Conservation (phyloP, 2,797 vertebrate species). For the Synanceia verrucosa region DNA sequence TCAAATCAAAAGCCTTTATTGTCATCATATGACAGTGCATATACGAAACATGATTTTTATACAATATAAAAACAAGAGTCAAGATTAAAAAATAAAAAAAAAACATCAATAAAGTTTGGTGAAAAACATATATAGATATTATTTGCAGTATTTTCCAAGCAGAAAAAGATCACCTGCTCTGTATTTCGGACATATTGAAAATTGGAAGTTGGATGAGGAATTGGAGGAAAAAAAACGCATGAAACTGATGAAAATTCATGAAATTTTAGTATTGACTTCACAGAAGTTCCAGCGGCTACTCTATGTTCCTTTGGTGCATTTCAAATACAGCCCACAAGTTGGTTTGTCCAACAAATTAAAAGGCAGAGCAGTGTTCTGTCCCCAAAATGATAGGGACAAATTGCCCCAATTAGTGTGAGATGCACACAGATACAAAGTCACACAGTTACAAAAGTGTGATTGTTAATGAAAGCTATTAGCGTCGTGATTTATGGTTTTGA, state of each 20-base stretch:
- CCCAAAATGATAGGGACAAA: constrained; percentile 79
- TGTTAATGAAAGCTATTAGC: constrained; percentile 82
- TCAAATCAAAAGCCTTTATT: no score
- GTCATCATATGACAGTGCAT: no score
- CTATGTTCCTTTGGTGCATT: background rate
- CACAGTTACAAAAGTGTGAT: constrained; percentile 78
- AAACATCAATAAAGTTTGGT: no score
- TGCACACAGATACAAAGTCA: constrained; percentile 79
- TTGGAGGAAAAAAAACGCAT: background rate
- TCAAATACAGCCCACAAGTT: constrained; percentile 48
- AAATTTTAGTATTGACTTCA: background rate
- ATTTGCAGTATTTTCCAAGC: background rate
- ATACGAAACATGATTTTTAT: no score
- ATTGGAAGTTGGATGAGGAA: background rate
- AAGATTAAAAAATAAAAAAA: no score
- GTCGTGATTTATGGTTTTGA: constrained; percentile 73
- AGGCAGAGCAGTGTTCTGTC: constrained; percentile 62
- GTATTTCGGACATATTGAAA: background rate
- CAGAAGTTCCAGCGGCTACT: background rate
- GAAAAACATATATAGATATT: no score
- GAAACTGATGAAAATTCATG: background rate
- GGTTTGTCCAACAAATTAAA: constrained; percentile 78
- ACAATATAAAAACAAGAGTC: no score
- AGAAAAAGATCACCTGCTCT: background rate
- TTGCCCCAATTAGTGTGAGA: constrained; percentile 80